Evolutionary conservation across 2,113 vertebrate species (phyloP).

Genomic region (Cyanocitta stelleri): DNA sequence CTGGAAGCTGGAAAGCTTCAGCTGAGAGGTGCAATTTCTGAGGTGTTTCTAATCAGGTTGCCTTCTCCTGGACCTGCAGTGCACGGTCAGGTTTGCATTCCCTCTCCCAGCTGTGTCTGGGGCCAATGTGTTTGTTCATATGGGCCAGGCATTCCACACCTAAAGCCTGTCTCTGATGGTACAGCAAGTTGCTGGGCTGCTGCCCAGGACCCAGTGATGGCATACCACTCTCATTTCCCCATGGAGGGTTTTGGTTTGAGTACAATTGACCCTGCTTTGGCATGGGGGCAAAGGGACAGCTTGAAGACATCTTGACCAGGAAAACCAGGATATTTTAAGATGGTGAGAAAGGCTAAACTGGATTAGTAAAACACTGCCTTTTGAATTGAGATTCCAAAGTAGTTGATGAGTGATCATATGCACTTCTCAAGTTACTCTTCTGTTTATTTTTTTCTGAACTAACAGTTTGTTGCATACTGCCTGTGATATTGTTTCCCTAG

Average conservation of each 20-base stretch:
- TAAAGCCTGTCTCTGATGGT: neutral
- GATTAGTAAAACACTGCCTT: neutral
- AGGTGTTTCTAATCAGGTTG: neutral
- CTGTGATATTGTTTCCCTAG: neutral
- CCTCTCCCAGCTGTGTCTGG: neutral
- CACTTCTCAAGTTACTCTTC: neutral
- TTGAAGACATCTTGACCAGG: neutral
- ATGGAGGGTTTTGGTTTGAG: neutral
- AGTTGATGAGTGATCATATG: neutral
- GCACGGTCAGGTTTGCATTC: neutral
- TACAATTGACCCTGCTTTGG: neutral
- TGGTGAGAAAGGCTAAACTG: neutral
- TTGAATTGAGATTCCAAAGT: neutral
- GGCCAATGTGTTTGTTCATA: neutral
- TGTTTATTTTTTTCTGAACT: neutral
- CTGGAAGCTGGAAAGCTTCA: neutral
- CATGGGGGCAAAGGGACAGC: neutral
- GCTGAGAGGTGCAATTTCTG: neutral
- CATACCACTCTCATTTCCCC: neutral
- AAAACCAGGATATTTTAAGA: neutral
- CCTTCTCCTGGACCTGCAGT: neutral
- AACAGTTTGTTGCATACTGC: neutral
- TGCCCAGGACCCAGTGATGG: neutral
- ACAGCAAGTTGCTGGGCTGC: neutral
- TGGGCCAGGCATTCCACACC: neutral